Percentiles rank a stretch among this genome's conserved stretches.
Conservation (phyloP, 1,140 invertebrate genomes). For the Hypothenemus hampei region DNA sequence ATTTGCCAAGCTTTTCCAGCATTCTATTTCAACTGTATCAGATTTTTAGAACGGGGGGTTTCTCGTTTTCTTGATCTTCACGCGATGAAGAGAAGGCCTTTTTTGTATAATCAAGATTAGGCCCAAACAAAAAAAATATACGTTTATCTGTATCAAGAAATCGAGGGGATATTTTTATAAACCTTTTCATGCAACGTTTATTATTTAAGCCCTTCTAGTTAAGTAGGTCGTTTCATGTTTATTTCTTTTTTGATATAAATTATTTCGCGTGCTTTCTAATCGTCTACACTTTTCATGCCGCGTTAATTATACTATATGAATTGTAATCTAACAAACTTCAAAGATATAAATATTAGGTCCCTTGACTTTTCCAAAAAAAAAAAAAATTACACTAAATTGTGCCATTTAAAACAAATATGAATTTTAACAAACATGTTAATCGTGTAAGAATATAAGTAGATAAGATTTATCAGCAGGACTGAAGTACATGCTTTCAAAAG, state of each 20-base stretch:
- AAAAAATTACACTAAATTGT: background rate
- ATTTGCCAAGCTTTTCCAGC: slow-evolving; percentile 18
- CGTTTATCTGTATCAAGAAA: too few relatives aligned
- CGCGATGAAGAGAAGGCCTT: background rate
- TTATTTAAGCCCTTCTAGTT: background rate
- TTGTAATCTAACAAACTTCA: background rate
- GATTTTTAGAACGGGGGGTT: slow-evolving; percentile 11
- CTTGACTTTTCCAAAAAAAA: too few relatives aligned
- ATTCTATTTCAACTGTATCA: slow-evolving; percentile 19
- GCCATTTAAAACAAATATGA: background rate
- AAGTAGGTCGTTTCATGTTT: slow-evolving; percentile 1
- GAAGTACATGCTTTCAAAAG: slow-evolving; percentile 19
- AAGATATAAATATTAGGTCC: background rate
- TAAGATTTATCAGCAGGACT: slow-evolving; percentile 14
- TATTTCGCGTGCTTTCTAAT: slow-evolving; percentile 5
- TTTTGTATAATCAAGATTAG: slow-evolving; percentile 5
- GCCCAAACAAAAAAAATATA: too few relatives aligned
- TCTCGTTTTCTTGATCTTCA: background rate
- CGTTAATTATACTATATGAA: background rate
- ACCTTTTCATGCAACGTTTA: too few relatives aligned
- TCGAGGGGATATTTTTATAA: too few relatives aligned
- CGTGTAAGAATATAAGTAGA: slow-evolving; percentile 1
- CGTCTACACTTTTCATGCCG: slow-evolving; percentile 2
- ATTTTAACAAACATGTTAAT: slow-evolving; percentile 7
- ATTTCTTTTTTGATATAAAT: slow-evolving; percentile 4